Percentiles rank a stretch among this genome's conserved stretches.
These are phyloP conservation scores for Pocillopora verrucosa DNA, from an alignment of 64 coral and sea anemone species.

Conservation along the genomic window DNA sequence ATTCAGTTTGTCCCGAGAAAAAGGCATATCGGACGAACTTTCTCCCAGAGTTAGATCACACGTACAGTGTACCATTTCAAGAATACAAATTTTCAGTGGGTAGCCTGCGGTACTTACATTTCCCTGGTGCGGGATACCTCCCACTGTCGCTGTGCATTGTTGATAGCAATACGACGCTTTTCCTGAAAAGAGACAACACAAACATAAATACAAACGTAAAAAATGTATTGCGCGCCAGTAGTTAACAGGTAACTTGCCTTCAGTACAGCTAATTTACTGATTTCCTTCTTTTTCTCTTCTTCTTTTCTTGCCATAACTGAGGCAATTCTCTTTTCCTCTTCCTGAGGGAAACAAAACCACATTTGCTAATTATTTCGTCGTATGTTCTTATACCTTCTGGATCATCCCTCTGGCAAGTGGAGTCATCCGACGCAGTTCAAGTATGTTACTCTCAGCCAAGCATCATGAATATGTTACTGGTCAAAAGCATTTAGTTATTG, in stretches of 20 bases:
- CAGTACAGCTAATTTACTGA: slow-evolving; percentile 74
- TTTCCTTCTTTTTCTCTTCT: slow-evolving; percentile 92
- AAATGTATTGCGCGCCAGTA: background rate
- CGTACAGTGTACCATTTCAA: too few relatives aligned
- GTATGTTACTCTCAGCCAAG: too few relatives aligned
- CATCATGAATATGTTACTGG: too few relatives aligned
- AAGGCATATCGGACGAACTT: too few relatives aligned
- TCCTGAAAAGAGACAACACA: slow-evolving; percentile 47
- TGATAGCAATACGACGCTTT: slow-evolving; percentile 94
- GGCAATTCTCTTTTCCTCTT: slow-evolving; percentile 89
- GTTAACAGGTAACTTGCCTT: slow-evolving; percentile 49
- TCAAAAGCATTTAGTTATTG: too few relatives aligned
- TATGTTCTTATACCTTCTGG: background rate
- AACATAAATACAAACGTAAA: background rate
- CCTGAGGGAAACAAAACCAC: slow-evolving; percentile 32
- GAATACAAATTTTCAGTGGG: too few relatives aligned
- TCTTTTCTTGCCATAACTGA: slow-evolving; percentile 83
- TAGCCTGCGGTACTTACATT: background rate
- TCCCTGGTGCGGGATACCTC: slow-evolving; percentile 56
- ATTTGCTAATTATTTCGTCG: background rate
- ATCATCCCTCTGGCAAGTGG: too few relatives aligned
- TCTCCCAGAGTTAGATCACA: too few relatives aligned
- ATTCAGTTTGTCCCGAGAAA: too few relatives aligned
- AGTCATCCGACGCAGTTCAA: too few relatives aligned
- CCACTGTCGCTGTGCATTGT: slow-evolving; percentile 94